Base-by-base conservation (phyloP, 2,888 invertebrate species). In the Petrolisthes cinctipes region DNA sequence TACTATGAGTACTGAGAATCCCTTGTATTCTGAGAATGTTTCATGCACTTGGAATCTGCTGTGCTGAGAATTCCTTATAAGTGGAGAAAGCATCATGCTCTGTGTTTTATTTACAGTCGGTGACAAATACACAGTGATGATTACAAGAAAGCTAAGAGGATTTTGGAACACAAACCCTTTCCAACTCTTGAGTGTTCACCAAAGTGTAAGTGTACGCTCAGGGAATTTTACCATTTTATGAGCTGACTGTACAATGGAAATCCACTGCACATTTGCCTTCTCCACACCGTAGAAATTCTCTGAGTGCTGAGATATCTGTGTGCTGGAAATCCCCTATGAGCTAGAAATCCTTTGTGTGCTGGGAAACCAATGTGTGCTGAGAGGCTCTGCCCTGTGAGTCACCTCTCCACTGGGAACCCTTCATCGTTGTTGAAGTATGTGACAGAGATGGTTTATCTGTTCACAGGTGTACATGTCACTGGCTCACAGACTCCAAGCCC, bases 401-500 rank as follows among this genome's bases (percentile, higher is more conserved):
- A 71, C 20, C 71, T 71, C 20, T 68, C 53, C 53, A 53, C 82
- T 68, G 82, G 68, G 82, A 82, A 51, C 53, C 37, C 17, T 75
- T 86, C 86, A 86, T 86, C 82, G 75, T 86, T 83, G 83, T 86
- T 86, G 78, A n/a, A 76, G 82, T 68, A 81, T 79, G 86, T 86
- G 82, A 79, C 86, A 86, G 78, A 81, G 79, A 81, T 68, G 76
- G 75, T 83, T 61, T 79, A 78, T 76, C 86, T 86, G 86, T 86
- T 86, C 71, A 83, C 83, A 78, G 37, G 20, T 86, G 78, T 76
- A 78, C 53, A 61, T 83, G 86, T 81, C 68, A 83, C 76, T 81
- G 7, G 71, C 68, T 83, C 82, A 71, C 78, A 86, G 78, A 86
- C 83, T 82, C 56, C 79, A 86, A 81, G 83, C 81, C 82, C 61